These are phyloP conservation scores for Leucania comma DNA, from an alignment of 2,888 invertebrate genomes.

Conservation along the genomic window DNA sequence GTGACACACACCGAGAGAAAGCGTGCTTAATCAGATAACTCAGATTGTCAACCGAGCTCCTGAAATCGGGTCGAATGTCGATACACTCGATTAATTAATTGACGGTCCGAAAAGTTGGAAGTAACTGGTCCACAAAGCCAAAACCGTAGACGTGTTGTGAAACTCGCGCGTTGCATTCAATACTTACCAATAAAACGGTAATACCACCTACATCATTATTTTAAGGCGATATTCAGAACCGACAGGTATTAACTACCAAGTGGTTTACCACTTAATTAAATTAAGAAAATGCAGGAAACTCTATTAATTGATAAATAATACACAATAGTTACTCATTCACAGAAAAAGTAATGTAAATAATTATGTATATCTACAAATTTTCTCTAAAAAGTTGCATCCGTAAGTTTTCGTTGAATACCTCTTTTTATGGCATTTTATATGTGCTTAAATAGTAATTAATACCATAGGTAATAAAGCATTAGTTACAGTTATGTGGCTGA, in stretches of 20 bases:
- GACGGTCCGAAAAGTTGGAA: conserved; percentile 87
- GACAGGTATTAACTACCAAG: conserved; percentile 6
- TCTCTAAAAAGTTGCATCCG: background rate
- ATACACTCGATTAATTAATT: conserved; percentile 90
- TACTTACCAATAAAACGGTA: conserved; percentile 54
- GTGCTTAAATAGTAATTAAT: conserved; percentile 17
- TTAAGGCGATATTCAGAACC: conserved; percentile 37
- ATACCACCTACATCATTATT: conserved; percentile 51
- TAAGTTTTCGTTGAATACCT: conserved; percentile 3
- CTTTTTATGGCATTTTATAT: conserved; percentile 14
- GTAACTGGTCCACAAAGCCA: conserved; percentile 85
- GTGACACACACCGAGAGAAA: conserved; percentile 87
- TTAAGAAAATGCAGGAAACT: background rate
- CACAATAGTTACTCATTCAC: background rate
- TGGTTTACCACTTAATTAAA: conserved; percentile 8
- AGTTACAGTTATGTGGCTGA: conserved; percentile 47
- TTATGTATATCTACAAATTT: background rate
- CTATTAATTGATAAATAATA: background rate
- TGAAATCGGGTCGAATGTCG: conserved; percentile 91
- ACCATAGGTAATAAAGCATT: conserved; percentile 43
- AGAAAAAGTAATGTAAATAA: background rate
- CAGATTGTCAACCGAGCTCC: conserved; percentile 90
- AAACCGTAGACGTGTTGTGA: conserved; percentile 83
- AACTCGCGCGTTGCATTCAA: conserved; percentile 69
- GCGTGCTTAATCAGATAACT: conserved; percentile 91